phyloP scores from a whole-genome alignment of 23 tunicate genomes.

The Styela plicata region DNA sequence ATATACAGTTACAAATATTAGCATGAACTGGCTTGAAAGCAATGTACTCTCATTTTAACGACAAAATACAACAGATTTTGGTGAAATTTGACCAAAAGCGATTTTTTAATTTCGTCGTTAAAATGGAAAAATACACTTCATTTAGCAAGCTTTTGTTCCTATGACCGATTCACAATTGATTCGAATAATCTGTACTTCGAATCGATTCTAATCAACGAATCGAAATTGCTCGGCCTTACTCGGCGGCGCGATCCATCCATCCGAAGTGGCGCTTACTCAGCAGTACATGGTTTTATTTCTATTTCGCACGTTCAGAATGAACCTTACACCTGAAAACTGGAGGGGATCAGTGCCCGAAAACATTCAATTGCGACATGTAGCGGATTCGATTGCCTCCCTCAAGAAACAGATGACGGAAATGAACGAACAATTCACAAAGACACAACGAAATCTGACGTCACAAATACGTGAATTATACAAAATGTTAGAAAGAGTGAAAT shows the following conservation, averaged over 20 bases:
- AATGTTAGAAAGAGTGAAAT: background rate
- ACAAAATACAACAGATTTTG: too few species aligned
- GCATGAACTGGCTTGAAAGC: too few species aligned
- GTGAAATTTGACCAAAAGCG: too few species aligned
- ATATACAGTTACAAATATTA: too few species aligned
- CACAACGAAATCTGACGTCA: background rate
- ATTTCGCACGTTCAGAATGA: background rate
- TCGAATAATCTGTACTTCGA: background rate
- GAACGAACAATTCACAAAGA: background rate
- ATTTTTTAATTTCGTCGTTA: too few species aligned
- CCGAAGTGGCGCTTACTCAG: too few species aligned
- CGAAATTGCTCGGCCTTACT: too few species aligned
- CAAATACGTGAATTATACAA: background rate
- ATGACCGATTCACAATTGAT: background rate
- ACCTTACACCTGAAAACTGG: background rate
- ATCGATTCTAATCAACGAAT: too few species aligned
- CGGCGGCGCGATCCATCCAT: too few species aligned
- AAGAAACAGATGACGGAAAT: background rate
- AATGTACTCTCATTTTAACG: too few species aligned
- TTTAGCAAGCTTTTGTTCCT: background rate
- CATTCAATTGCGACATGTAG: background rate
- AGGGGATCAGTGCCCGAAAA: background rate
- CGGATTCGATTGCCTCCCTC: background rate
- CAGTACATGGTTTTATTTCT: too few species aligned
- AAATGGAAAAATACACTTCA: too few species aligned